Conservation (phyloP, 2,113 vertebrate species). For the Rutilus rutilus region DNA sequence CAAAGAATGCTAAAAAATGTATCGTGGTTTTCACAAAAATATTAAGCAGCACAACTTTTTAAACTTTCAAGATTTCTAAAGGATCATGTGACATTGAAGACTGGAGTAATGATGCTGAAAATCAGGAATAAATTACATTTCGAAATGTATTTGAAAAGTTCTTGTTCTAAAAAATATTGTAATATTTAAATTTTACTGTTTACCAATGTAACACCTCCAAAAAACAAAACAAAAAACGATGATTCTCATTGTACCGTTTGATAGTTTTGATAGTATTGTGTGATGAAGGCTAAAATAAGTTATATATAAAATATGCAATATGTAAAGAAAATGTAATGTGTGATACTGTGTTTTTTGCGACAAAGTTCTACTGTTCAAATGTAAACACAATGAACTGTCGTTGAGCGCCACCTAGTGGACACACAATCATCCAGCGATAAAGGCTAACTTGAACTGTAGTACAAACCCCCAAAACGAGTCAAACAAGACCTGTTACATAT, state of each 20-base stretch:
- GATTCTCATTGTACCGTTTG: not conserved
- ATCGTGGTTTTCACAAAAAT: not conserved
- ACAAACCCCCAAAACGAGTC: conserved; percentile 18
- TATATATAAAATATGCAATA: not conserved
- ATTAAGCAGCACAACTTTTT: not conserved
- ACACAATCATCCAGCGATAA: not conserved
- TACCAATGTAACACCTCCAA: not conserved
- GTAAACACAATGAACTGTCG: not conserved
- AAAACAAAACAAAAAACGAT: no score
- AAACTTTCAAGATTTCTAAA: no score
- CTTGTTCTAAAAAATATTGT: no score
- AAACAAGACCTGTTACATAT: conserved; percentile 18
- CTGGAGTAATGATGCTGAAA: not conserved
- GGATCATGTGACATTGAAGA: not conserved
- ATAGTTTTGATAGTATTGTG: not conserved
- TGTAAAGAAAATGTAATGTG: not conserved
- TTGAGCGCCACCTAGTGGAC: conserved; percentile 5
- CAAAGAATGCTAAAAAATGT: not conserved
- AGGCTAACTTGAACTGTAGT: not conserved
- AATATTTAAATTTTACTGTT: no score
- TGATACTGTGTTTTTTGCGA: not conserved
- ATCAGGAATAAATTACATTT: not conserved
- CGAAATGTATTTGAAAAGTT: no score
- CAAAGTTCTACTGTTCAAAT: not conserved
- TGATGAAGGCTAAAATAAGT: not conserved